Evolutionary conservation across 2,113 vertebrate species (phyloP).

Genomic region (Blennius ocellaris): DNA sequence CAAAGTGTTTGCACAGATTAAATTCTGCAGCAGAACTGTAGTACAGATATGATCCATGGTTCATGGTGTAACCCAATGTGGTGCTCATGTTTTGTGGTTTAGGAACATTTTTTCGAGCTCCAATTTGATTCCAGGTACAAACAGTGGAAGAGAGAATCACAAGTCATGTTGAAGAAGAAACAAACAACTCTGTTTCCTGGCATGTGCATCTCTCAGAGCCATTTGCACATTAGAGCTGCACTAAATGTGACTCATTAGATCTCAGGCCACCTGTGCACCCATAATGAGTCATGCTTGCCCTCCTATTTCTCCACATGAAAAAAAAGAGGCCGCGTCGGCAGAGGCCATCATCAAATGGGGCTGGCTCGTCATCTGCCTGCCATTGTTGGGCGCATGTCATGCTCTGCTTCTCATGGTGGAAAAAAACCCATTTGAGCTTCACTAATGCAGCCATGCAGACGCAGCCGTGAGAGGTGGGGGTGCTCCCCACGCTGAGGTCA

Average conservation of each 20-base stretch:
- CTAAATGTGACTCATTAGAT: constrained; percentile 69
- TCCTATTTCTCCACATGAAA: constrained; percentile 50
- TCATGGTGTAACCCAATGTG: no score
- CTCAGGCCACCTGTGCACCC: constrained; percentile 70
- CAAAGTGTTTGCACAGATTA: no score
- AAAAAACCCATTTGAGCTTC: constrained; percentile 65
- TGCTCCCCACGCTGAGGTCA: constrained; percentile 73
- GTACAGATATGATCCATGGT: no score
- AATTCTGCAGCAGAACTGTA: no score
- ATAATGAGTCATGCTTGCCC: constrained; percentile 58
- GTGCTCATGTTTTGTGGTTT: no score
- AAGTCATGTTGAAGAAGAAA: no score
- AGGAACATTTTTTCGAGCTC: no score
- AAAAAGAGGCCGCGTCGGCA: constrained; percentile 40
- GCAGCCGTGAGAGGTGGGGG: constrained; percentile 79
- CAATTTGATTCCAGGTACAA: no score
- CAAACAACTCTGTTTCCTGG: no score
- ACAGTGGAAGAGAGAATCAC: no score
- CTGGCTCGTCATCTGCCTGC: constrained; percentile 74
- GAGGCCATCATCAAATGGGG: constrained; percentile 70
- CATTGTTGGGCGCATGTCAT: constrained; percentile 84
- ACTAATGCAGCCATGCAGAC: constrained; percentile 82
- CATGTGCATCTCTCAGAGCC: background rate
- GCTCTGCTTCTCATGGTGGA: constrained; percentile 83
- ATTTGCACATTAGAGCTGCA: constrained; percentile 36